These are phyloP conservation scores for Stenodera caucasica DNA, from an alignment of 2,888 invertebrate species.

Conservation along the genomic window DNA sequence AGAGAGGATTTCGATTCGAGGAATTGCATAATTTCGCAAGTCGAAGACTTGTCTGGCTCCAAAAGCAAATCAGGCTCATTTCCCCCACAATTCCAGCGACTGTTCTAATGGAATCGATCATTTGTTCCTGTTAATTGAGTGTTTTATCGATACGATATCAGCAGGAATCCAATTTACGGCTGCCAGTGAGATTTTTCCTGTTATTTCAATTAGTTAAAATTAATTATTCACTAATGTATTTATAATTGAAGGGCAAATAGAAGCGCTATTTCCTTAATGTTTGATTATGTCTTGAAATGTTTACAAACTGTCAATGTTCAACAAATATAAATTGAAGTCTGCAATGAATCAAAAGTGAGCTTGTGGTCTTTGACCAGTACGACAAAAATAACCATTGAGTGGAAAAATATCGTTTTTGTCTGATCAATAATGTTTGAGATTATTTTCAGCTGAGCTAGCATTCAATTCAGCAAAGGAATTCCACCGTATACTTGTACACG, in stretches of 20 bases:
- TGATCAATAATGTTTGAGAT: neutral
- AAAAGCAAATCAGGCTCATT: no score
- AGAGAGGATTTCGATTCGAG: no score
- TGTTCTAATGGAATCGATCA: neutral
- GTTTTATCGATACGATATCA: neutral
- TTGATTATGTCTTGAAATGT: neutral
- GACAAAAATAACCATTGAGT: no score
- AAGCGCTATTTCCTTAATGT: neutral
- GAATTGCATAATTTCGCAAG: no score
- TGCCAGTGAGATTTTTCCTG: neutral
- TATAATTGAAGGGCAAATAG: neutral
- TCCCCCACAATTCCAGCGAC: no score
- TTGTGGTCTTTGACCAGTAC: neutral
- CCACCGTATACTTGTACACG: neutral
- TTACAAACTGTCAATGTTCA: neutral
- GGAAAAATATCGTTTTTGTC: no score
- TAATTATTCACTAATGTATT: neutral
- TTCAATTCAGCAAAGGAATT: neutral
- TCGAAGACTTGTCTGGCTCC: no score
- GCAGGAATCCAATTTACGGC: neutral
- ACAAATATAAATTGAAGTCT: no score
- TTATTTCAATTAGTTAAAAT: neutral
- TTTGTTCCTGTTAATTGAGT: constrained; percentile 1
- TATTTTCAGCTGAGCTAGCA: neutral
- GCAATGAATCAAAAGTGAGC: neutral